Conservation (phyloP, 2,113 vertebrate genomes). For the Piprites chloris region DNA sequence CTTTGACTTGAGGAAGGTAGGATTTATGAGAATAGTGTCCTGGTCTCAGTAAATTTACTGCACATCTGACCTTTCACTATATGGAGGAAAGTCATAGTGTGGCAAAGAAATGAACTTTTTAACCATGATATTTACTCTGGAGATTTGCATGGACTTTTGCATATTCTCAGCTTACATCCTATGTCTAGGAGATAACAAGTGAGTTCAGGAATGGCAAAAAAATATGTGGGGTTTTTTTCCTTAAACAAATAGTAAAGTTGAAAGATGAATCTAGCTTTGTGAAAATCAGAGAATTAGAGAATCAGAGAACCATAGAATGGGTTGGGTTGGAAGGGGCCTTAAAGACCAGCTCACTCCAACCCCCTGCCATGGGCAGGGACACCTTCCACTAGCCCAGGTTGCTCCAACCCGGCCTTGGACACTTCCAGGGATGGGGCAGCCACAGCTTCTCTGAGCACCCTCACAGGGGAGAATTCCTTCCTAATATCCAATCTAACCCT, state of each 20-base stretch:
- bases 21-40: background rate
- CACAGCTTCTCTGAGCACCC: background rate
- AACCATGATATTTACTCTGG: background rate
- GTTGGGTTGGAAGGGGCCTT: background rate
- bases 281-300: background rate
- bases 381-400: accelerated
- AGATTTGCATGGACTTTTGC: background rate
- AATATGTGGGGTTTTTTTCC: background rate
- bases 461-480: background rate
- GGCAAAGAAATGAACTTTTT: background rate
- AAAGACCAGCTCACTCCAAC: accelerated
- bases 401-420: background rate
- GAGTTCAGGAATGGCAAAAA: background rate
- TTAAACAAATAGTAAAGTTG: background rate
- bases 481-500: background rate
- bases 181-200: background rate
- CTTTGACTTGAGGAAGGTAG: background rate
- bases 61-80: background rate
- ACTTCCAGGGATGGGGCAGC: background rate
- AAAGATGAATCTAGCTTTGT: background rate
- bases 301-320: accelerated
- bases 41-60: background rate
- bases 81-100: background rate
- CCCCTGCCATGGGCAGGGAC: background rate
- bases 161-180: background rate